Conservation (phyloP, 1,140 invertebrate species). For the Hestina assimilis region DNA sequence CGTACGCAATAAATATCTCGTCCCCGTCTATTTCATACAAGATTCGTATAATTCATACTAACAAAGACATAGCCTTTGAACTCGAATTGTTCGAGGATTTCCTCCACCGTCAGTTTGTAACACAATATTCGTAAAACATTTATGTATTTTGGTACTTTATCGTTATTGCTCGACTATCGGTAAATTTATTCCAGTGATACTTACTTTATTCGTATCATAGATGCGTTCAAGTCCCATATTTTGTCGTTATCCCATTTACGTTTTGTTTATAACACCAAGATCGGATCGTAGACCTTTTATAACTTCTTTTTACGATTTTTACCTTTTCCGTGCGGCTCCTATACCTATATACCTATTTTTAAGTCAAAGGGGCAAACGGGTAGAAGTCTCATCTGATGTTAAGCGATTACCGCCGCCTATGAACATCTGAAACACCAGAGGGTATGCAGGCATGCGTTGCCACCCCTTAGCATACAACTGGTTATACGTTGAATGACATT, state of each 20-base stretch:
- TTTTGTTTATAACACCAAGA: conserved; percentile 10
- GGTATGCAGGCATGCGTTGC: no score
- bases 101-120: conserved; percentile 17
- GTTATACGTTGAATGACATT: no score
- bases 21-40: conserved; percentile 41
- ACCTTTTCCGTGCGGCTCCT: background rate
- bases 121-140: conserved; percentile 31
- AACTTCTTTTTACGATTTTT: background rate
- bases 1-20: conserved; percentile 40
- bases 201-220: conserved; percentile 15
- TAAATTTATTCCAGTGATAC: conserved; percentile 16
- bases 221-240: conserved; percentile 9
- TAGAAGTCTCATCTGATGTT: no score
- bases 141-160: conserved; percentile 33
- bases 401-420: no score
- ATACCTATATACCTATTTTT: background rate
- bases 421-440: no score
- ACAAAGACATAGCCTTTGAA: conserved; percentile 37
- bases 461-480: no score
- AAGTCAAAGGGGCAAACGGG: no score
- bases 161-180: conserved; percentile 20
- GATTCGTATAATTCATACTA: conserved; percentile 43
- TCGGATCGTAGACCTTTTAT: background rate
- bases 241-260: conserved; percentile 16
- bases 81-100: conserved; percentile 33